These are phyloP conservation scores for Panthera leo DNA, from an alignment of 2,113 vertebrate species.

Conservation along the genomic window DNA sequence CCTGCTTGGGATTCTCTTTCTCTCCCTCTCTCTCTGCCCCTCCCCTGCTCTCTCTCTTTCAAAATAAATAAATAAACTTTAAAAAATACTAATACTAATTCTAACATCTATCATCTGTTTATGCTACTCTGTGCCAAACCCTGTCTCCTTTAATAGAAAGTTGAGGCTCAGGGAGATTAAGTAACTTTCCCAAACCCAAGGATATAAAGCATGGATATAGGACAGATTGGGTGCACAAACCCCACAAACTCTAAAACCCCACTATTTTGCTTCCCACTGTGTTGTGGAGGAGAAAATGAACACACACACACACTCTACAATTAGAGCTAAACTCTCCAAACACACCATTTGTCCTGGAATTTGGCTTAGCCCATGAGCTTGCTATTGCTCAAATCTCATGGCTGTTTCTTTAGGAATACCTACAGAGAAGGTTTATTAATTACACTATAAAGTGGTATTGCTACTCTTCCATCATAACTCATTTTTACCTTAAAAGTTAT, in stretches of 20 bases:
- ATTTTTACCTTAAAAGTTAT: conserved; percentile 37
- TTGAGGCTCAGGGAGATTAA: not conserved
- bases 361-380: not conserved
- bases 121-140: not conserved
- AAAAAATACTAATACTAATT: not conserved
- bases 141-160: conserved; percentile 16
- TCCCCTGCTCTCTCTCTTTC: no score
- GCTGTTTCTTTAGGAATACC: not conserved
- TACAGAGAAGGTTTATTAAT: not conserved
- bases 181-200: not conserved
- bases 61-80: no score
- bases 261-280: not conserved
- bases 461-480: not conserved
- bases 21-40: no score
- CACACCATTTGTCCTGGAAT: not conserved
- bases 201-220: not conserved
- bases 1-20: no score
- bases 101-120: not conserved
- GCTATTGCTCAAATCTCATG: not conserved
- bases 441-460: not conserved
- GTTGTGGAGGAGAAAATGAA: not conserved
- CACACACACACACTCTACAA: not conserved
- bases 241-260: not conserved
- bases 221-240: not conserved
- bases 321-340: not conserved